These are phyloP conservation scores for Prosopocoilus inquinatus DNA, from an alignment of 2,888 invertebrate species.

Conservation along the genomic window DNA sequence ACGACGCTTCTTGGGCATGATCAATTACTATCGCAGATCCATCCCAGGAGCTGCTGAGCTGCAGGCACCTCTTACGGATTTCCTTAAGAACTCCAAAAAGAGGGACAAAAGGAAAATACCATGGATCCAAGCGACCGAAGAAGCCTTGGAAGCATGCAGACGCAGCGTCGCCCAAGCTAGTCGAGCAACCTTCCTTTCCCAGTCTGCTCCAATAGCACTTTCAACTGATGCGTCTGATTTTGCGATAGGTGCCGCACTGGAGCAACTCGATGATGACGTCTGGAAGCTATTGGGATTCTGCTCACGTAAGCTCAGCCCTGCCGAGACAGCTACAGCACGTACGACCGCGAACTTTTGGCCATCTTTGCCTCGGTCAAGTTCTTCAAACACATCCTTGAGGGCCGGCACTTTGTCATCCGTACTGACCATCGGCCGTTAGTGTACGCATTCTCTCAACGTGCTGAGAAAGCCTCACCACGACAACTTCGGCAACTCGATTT, in stretches of 20 bases:
- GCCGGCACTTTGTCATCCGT: conserved; percentile 34
- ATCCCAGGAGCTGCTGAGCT: neutral
- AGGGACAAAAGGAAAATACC: neutral
- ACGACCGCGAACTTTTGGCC: conserved; percentile 45
- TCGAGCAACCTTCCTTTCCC: conserved; percentile 19
- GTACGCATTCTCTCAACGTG: too few relatives aligned
- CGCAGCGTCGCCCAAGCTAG: conserved; percentile 19
- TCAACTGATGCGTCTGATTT: conserved; percentile 43
- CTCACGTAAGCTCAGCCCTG: conserved; percentile 36
- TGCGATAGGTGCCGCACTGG: conserved; percentile 43
- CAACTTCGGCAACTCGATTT: too few relatives aligned
- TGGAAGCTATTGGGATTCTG: conserved; percentile 45
- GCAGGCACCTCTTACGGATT: neutral
- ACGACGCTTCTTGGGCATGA: too few relatives aligned
- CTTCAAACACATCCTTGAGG: conserved; percentile 45
- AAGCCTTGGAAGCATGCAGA: conserved; percentile 9
- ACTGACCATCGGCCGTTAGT: conserved; percentile 35
- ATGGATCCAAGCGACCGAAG: neutral
- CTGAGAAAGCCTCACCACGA: too few relatives aligned
- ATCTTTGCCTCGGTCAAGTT: conserved; percentile 41
- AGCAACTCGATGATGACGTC: conserved; percentile 33
- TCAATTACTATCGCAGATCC: too few relatives aligned
- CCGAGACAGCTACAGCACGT: conserved; percentile 43
- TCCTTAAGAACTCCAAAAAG: neutral
- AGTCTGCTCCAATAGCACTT: conserved; percentile 33